Evolutionary conservation across 2,113 vertebrate genomes (phyloP).

Genomic region (Oryzias celebensis): DNA sequence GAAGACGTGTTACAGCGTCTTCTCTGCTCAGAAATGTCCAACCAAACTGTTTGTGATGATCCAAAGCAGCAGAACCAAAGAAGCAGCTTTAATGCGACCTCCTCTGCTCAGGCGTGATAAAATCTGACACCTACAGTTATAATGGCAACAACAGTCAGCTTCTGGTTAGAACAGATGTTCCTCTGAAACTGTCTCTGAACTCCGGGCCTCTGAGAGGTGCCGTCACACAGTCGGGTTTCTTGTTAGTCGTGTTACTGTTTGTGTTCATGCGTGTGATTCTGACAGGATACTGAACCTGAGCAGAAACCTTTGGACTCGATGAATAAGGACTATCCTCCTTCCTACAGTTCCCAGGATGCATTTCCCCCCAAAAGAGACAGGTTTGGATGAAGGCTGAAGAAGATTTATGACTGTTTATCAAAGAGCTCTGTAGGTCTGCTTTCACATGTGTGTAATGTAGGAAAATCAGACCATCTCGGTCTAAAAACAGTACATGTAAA

Average conservation of each 20-base stretch:
- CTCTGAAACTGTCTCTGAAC: neutral
- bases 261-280: neutral
- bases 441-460: too few relatives aligned
- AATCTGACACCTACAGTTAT: conserved; percentile 22
- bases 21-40: neutral
- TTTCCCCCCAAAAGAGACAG: conserved; percentile 3
- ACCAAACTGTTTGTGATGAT: neutral
- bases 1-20: too few relatives aligned
- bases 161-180: neutral
- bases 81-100: neutral
- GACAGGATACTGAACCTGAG: neutral
- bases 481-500: too few relatives aligned
- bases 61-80: too few relatives aligned
- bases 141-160: neutral
- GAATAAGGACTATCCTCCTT: neutral
- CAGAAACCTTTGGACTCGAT: neutral
- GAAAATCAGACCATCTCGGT: too few relatives aligned
- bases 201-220: conserved; percentile 5
- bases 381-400: conserved; percentile 5
- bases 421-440: neutral
- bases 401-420: conserved; percentile 12
- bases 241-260: conserved; percentile 21
- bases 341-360: conserved; percentile 28
- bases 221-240: conserved; percentile 1
- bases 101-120: conserved; percentile 10